These are phyloP conservation scores for Pomacea canaliculata DNA, from an alignment of 2,888 invertebrate genomes.

Conservation along the genomic window DNA sequence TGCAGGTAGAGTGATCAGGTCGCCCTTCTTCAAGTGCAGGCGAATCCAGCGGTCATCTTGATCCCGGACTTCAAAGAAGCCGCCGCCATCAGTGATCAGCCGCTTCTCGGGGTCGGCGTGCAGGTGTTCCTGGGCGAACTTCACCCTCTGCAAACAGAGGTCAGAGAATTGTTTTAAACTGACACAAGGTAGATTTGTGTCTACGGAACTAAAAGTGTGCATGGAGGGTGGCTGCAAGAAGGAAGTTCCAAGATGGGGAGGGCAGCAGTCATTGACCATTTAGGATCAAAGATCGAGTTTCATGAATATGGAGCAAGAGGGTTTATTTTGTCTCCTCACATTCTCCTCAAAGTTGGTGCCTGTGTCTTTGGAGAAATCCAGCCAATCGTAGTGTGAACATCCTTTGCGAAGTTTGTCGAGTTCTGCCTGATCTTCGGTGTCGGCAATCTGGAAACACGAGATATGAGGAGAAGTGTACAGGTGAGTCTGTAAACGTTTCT, in stretches of 20 bases:
- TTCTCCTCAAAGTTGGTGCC: neutral
- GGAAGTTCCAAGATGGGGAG: too few relatives aligned
- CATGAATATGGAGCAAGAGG: too few relatives aligned
- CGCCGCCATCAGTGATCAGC: constrained; percentile 86
- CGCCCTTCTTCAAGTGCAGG: constrained; percentile 85
- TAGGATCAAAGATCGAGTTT: too few relatives aligned
- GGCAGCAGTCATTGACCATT: too few relatives aligned
- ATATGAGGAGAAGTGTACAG: neutral
- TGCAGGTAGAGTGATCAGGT: constrained; percentile 90
- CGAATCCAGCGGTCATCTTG: constrained; percentile 89
- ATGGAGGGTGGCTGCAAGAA: too few relatives aligned
- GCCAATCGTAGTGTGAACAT: neutral
- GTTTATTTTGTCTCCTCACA: neutral
- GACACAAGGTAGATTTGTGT: neutral
- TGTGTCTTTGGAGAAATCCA: neutral
- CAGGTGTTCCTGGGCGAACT: constrained; percentile 90
- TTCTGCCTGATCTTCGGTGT: neutral
- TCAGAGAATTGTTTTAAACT: neutral
- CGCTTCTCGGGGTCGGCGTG: constrained; percentile 97
- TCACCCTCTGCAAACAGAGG: constrained; percentile 75
- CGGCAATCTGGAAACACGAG: neutral
- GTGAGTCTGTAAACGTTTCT: neutral
- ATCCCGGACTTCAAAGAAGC: constrained; percentile 95
- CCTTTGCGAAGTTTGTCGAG: neutral
- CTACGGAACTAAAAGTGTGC: too few relatives aligned